Evolutionary conservation across 2,797 vertebrate species (phyloP).

Genomic region (Fistularia tabacaria): DNA sequence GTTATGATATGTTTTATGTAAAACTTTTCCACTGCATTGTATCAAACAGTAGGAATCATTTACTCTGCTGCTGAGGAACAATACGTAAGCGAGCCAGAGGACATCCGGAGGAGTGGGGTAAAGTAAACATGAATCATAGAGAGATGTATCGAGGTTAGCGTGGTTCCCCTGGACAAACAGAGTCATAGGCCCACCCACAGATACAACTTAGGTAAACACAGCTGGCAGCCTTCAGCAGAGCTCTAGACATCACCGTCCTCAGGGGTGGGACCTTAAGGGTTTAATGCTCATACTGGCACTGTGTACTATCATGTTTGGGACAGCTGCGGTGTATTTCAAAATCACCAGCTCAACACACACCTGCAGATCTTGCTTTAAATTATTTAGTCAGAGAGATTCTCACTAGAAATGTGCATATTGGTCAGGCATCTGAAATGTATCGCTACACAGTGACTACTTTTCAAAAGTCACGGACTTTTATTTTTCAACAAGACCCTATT

Average conservation of each 20-base stretch:
- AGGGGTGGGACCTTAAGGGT: not conserved
- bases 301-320: too few species aligned
- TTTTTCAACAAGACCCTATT: too few species aligned
- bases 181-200: constrained; percentile 37
- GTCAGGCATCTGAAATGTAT: too few species aligned
- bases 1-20: not conserved
- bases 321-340: too few species aligned
- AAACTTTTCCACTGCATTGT: not conserved
- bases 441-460: too few species aligned
- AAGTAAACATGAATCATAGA: constrained; percentile 23
- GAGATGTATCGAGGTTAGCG: constrained; percentile 4
- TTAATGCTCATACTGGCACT: not conserved
- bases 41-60: constrained; percentile 5
- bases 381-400: too few species aligned
- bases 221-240: constrained; percentile 51
- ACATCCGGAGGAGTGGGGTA: constrained; percentile 16
- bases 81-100: constrained; percentile 3
- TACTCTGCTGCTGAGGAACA: constrained; percentile 9
- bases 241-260: constrained; percentile 23
- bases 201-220: constrained; percentile 70
- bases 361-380: too few species aligned
- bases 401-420: too few species aligned
- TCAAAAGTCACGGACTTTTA: too few species aligned
- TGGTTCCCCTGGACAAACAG: constrained; percentile 29
- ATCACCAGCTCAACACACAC: too few species aligned